Evolutionary conservation across 2,113 vertebrate genomes (phyloP).

Genomic region (Camelus bactrianus): DNA sequence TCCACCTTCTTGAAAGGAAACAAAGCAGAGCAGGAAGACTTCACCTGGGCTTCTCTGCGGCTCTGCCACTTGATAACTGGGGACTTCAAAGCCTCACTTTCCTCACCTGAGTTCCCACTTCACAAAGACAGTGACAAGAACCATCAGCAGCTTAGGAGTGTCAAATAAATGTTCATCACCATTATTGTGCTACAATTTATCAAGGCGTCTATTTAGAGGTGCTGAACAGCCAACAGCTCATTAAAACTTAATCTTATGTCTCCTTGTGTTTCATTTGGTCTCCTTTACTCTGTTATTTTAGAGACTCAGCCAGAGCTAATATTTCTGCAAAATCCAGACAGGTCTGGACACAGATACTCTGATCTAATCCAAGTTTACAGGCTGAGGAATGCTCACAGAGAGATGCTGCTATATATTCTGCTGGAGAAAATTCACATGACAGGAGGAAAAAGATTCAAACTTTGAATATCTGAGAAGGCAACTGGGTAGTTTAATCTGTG

Average conservation of each 20-base stretch:
- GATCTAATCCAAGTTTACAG: conserved; percentile 58
- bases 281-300: conserved; percentile 66
- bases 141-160: neutral
- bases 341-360: conserved; percentile 65
- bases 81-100: neutral
- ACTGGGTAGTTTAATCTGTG: neutral
- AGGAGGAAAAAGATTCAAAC: neutral
- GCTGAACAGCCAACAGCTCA: neutral
- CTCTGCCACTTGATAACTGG: neutral
- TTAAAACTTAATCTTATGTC: conserved; percentile 61
- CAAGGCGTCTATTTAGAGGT: neutral
- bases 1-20: neutral
- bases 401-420: neutral
- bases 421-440: neutral
- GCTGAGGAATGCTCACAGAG: conserved; percentile 48
- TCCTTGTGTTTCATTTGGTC: conserved; percentile 63
- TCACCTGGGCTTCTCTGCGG: neutral
- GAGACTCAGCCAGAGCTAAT: conserved; percentile 69
- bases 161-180: neutral
- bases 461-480: neutral
- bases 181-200: neutral
- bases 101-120: neutral
- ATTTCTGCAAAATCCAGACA: conserved; percentile 71
- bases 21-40: neutral
- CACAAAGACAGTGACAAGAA: neutral